Percentiles rank a stretch among this genome's conserved stretches.
Conservation (phyloP, 1,140 invertebrate species). For the Radopholus similis region DNA sequence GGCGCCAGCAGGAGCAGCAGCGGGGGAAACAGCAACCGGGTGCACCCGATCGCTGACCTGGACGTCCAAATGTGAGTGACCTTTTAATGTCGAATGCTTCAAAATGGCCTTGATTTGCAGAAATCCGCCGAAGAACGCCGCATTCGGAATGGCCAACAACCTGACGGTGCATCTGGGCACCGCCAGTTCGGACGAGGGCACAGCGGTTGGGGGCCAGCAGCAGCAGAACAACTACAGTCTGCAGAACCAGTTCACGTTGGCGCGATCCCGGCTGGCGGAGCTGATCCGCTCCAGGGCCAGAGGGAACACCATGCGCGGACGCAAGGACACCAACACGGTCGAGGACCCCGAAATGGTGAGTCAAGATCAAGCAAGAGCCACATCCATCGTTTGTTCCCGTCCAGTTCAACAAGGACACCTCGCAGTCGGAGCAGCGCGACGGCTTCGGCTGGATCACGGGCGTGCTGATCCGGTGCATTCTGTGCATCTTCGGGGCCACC, state of each 20-base stretch:
- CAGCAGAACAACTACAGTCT: too few species aligned
- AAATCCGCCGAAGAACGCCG: too few species aligned
- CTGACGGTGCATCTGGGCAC: too few species aligned
- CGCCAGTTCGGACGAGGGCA: too few species aligned
- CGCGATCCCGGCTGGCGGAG: not conserved
- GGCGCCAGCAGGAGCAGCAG: too few species aligned
- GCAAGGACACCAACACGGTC: not conserved
- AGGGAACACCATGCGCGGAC: not conserved
- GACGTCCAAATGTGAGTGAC: too few species aligned
- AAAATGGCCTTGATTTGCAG: too few species aligned
- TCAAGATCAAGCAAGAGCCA: not conserved
- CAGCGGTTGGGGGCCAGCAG: too few species aligned
- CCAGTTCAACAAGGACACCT: not conserved
- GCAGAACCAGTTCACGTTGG: not conserved
- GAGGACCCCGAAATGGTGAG: not conserved
- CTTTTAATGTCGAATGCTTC: too few species aligned
- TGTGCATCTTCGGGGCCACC: constrained; percentile 71
- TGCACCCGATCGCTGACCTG: too few species aligned
- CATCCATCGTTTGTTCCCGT: not conserved
- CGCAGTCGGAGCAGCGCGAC: constrained; percentile 17
- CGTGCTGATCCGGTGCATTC: constrained; percentile 67
- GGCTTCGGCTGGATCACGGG: constrained; percentile 53
- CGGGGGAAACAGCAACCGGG: too few species aligned
- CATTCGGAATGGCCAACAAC: too few species aligned
- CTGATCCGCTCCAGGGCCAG: not conserved